A percentile compares a stretch with the other conserved stretches of the same genome.
Evolutionary conservation across 2,797 vertebrate species (phyloP).

Genomic region (Lemur catta): DNA sequence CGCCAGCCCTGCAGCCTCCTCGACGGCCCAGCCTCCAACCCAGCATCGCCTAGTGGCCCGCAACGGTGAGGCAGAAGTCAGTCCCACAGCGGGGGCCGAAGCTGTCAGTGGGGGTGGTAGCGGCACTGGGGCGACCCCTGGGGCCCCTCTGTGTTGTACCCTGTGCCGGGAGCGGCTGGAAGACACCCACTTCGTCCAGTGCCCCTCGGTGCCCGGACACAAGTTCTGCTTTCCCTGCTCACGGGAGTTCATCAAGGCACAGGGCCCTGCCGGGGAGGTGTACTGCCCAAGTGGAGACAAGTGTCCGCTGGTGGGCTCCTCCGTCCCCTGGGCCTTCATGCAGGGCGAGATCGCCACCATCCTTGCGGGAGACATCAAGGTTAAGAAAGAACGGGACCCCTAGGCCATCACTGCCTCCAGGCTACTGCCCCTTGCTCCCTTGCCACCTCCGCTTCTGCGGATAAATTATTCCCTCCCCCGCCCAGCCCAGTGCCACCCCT

Average conservation of each 20-base stretch:
- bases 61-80: conserved; percentile 81
- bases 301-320: conserved; percentile 92
- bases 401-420: conserved; percentile 77
- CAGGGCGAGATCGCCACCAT: conserved; percentile 95
- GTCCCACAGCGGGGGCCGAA: conserved; percentile 65
- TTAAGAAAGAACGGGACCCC: conserved; percentile 94
- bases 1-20: conserved; percentile 79
- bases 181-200: conserved; percentile 95
- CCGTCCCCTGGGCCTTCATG: conserved; percentile 95
- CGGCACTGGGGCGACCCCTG: conserved; percentile 74
- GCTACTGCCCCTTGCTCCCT: conserved; percentile 12
- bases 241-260: conserved; percentile 91
- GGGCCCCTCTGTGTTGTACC: conserved; percentile 90
- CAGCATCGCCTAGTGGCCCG: conserved; percentile 83
- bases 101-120: conserved; percentile 62
- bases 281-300: conserved; percentile 95
- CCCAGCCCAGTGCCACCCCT: conserved; percentile 40
- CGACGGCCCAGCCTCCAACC: conserved; percentile 67
- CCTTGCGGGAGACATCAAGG: conserved; percentile 90
- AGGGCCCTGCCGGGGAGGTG: conserved; percentile 90
- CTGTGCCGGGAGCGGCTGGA: conserved; percentile 92
- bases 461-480: conserved; percentile 76
- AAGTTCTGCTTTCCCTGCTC: conserved; percentile 96
- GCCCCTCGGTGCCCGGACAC: conserved; percentile 91
- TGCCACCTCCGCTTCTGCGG: conserved; percentile 57